Evolutionary conservation across 2,888 invertebrate genomes (phyloP).

Genomic region (Chaetogeoica ovagalla): DNA sequence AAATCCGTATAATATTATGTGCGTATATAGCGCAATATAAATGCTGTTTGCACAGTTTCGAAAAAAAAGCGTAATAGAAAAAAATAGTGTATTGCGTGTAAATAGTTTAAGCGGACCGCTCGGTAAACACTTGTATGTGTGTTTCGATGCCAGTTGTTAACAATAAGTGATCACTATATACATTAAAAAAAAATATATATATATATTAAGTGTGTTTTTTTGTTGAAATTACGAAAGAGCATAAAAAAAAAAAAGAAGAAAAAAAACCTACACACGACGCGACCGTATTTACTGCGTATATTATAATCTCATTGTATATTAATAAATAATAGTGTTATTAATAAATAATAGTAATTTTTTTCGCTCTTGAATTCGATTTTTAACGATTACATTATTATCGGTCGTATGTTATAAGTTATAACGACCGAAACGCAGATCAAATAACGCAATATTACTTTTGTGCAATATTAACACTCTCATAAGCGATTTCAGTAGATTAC

Average conservation of each 20-base stretch:
- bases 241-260: background rate
- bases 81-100: background rate
- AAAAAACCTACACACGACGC: too few relatives aligned
- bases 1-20: background rate
- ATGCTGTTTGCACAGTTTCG: background rate
- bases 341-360: too few relatives aligned
- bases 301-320: too few relatives aligned
- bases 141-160: slow-evolving; percentile 8
- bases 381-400: too few relatives aligned
- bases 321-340: too few relatives aligned
- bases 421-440: too few relatives aligned
- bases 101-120: background rate
- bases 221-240: background rate
- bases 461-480: too few relatives aligned
- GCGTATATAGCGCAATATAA: background rate
- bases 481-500: too few relatives aligned
- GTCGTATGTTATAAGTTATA: too few relatives aligned
- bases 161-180: background rate
- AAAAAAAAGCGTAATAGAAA: background rate
- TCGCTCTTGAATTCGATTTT: too few relatives aligned
- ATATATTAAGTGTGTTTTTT: background rate
- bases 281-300: too few relatives aligned
- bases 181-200: background rate
- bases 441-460: too few relatives aligned
- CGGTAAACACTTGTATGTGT: slow-evolving; percentile 3